phyloP scores from a whole-genome alignment of 2,797 vertebrate genomes.

The Galagoides demidoff region DNA sequence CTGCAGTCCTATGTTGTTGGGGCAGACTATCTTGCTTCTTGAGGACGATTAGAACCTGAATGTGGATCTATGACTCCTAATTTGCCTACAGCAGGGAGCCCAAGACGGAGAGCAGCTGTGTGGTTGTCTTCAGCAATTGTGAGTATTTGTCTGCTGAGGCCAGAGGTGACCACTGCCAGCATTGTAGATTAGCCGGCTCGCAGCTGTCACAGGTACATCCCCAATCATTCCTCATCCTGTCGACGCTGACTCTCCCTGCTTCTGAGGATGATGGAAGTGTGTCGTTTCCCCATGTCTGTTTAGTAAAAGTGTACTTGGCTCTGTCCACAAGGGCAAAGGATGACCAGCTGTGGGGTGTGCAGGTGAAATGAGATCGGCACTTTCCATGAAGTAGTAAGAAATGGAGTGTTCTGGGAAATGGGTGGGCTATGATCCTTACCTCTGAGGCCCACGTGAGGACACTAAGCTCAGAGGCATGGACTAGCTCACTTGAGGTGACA shows the following conservation, averaged over 20 bases:
- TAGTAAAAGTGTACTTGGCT: neutral
- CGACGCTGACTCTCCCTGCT: neutral
- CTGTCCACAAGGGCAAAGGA: neutral
- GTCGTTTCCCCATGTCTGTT: accelerated
- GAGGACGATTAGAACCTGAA: neutral
- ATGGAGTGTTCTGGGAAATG: neutral
- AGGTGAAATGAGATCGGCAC: neutral
- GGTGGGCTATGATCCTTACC: neutral
- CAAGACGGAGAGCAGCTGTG: conserved; percentile 29
- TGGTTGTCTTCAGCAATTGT: neutral
- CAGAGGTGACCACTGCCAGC: neutral
- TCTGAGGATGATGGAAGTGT: neutral
- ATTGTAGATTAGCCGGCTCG: neutral
- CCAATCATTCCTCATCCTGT: neutral
- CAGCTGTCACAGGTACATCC: conserved; percentile 48
- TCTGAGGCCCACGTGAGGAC: neutral
- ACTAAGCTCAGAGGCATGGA: neutral
- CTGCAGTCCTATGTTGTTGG: neutral
- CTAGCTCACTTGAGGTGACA: neutral
- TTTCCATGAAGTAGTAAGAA: neutral
- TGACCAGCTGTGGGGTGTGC: accelerated
- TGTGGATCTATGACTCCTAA: neutral
- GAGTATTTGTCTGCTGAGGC: neutral
- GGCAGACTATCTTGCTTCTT: neutral
- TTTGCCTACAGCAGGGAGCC: neutral